Percentiles rank a stretch among this genome's conserved stretches.
Conservation (phyloP, 1,140 invertebrate species). For the Lamellibrachia luymesi region DNA sequence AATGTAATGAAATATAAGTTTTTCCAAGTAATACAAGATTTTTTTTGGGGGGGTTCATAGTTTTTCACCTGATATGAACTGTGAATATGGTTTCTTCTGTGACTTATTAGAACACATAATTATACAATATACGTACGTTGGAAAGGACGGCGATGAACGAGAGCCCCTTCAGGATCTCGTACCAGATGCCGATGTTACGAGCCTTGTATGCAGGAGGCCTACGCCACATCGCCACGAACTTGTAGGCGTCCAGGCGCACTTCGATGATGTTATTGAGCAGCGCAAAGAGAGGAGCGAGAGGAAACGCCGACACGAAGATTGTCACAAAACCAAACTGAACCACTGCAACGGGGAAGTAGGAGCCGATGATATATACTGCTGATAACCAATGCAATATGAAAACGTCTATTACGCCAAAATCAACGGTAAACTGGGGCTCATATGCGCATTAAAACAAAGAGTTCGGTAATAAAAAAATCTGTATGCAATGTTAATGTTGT, state of each 20-base stretch:
- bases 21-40: too few species aligned
- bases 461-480: too few species aligned
- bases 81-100: not conserved
- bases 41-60: not conserved
- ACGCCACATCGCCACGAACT: slow-evolving; percentile 74
- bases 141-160: slow-evolving; percentile 27
- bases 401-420: too few species aligned
- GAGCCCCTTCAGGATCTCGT: slow-evolving; percentile 15
- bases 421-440: too few species aligned
- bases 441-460: too few species aligned
- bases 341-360: slow-evolving; percentile 37
- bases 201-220: slow-evolving; percentile 82
- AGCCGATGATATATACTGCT: not conserved
- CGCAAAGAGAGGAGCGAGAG: slow-evolving; percentile 77
- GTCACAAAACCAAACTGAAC: slow-evolving; percentile 85
- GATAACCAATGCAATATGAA: too few species aligned
- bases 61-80: not conserved
- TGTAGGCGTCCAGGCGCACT: slow-evolving; percentile 79
- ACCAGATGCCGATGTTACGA: slow-evolving; percentile 75
- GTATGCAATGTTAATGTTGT: too few species aligned
- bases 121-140: slow-evolving; percentile 22
- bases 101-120: not conserved
- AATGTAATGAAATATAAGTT: too few species aligned
- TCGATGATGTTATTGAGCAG: slow-evolving; percentile 83
- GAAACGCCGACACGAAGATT: slow-evolving; percentile 82